Base-by-base conservation (phyloP, 2,888 invertebrate species). In the Norana najaformis region DNA sequence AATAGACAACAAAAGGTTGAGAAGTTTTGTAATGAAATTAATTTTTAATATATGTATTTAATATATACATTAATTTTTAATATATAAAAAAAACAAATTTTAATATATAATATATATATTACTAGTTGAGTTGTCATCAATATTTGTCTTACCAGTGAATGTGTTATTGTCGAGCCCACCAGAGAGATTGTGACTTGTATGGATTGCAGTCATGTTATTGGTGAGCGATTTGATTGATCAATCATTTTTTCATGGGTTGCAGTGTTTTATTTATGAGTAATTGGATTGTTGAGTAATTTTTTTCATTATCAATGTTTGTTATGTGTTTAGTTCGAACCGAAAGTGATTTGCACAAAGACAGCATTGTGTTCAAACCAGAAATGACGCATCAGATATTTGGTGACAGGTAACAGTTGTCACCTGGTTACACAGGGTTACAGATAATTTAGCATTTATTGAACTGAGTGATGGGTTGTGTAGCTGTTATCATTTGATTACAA, bases 341-440 rank as follows among this genome's bases (percentile, higher is more conserved):
- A 39, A 91, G 92, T 5, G 95, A 95, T 91, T 37, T 94, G 0
- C 92, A 93, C 83, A 93, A 93, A 92, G 93, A 94, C 35, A 91
- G 91, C 37, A 92, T 91, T 13, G 91, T 90, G 11, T 95, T 95
- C 91, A 92, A 92, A 37, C 94, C 95, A 34, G 94, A 94, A 36
- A 94, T 95, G 94, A 93, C 94, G 18, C 95, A 95, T 92, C 95
- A 95, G 91, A 89, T 95, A 20, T 95, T 95, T 93, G 95, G 95
- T 88, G 94, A 94, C 90, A 93, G 94, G 94, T 94, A 38, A 35
- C 30, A 47, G 14, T 18, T 0, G 0, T 14, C 11, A 38, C 5
- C 6, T 36, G n/a, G 30, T 88, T 37, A 88, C 38, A 35, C 23
- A 34, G 38, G 23, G 38, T 13, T 88, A 11, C 11, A 35, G 88